Base-by-base conservation (phyloP, 2,113 vertebrate species). In the Lepisosteus osseus region DNA sequence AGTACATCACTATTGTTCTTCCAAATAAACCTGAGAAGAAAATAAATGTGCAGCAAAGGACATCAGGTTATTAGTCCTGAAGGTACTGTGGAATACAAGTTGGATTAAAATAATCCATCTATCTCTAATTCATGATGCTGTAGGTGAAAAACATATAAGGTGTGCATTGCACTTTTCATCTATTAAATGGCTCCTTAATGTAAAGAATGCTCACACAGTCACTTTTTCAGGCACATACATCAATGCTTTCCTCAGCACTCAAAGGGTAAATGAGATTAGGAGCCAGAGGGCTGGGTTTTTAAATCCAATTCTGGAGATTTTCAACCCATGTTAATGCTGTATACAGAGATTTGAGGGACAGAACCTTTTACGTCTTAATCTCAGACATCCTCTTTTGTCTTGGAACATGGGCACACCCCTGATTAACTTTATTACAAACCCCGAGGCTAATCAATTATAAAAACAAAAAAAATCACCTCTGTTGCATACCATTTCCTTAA, bases 231-330 rank as follows among this genome's bases (percentile, higher is more conserved):
- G 81, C 66, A 71, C 77, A 54, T 76, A 75, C 81, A 74, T 83
- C 85, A 74, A 66, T 61, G 57, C 82, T 86, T 85, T 88, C 88
- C 85, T 83, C 82, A 84, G 76, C 72, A 84, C 77, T 85, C 79
- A 61, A 73, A 59, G 80, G 78, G 77, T 82, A 83, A 90, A 92
- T 87, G 80, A 79, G 85, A 92, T 90, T 90, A 90, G 45, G 74
- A 63, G 75, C 81, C 85, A 76, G 80, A 87, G 82, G 76, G 73
- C 75, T 84, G 80, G 73, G 75, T 86, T 84, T 15, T 42, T 86
- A 14, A 47, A 47, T 51, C 47, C 47, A 87, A 78, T 91, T 91
- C 83, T 79, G 71, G 74, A 80, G 80, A 75, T 81, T 85, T 72
- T 75, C 82, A 87, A 80, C 17, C 74, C 42, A 51, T 45, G 47